phyloP scores from a whole-genome alignment of 2,888 invertebrate genomes.

The Lasioglossum leucozonium region DNA sequence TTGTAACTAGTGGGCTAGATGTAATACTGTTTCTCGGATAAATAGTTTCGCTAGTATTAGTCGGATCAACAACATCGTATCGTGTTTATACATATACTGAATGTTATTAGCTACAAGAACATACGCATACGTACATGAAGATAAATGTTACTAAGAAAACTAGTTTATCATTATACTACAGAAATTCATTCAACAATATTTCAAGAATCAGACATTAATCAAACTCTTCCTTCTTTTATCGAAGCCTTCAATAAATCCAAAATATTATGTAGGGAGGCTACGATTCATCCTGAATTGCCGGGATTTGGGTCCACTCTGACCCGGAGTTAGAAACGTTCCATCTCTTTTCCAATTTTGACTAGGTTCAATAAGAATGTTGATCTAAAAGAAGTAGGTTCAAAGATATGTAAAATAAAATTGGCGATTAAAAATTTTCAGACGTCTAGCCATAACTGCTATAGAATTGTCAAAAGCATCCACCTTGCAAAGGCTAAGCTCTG shows the following conservation, averaged over 20 bases:
- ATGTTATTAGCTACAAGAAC: not conserved
- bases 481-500: not conserved
- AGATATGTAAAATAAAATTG: not conserved
- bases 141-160: not conserved
- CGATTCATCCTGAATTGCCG: too few relatives aligned
- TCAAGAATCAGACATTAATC: not conserved
- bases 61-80: not conserved
- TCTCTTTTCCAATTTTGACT: not conserved
- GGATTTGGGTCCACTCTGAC: not conserved
- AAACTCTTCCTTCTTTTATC: not conserved
- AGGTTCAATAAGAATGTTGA: not conserved
- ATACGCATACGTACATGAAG: not conserved
- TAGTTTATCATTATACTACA: not conserved
- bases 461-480: not conserved
- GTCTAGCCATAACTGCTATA: not conserved
- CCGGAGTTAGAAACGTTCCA: not conserved
- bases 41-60: not conserved
- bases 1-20: not conserved
- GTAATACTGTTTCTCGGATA: not conserved
- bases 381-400: not conserved
- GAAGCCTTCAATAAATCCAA: too few relatives aligned
- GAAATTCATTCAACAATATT: not conserved
- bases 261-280: not conserved
- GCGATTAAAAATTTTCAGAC: not conserved
- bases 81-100: not conserved